Evolutionary conservation across 2,113 vertebrate genomes (phyloP).

Genomic region (Centropristis striata): DNA sequence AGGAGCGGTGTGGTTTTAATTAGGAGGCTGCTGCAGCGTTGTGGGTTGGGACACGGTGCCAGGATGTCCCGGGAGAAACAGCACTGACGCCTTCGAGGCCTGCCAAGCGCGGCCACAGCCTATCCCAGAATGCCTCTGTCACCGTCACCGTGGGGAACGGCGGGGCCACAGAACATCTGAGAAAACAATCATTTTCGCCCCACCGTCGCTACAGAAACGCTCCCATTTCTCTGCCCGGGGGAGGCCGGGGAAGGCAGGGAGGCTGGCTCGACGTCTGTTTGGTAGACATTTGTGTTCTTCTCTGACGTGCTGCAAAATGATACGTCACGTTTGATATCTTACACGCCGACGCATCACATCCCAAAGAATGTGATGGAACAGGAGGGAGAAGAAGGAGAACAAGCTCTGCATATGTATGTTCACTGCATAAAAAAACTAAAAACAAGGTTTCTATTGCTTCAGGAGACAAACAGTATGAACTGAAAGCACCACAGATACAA

Average conservation of each 20-base stretch:
- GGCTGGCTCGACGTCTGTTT: constrained; percentile 30
- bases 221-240: constrained; percentile 38
- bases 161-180: constrained; percentile 85
- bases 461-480: neutral
- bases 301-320: constrained; percentile 35
- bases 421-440: neutral
- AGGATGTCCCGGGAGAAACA: constrained; percentile 83
- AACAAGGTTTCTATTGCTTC: neutral
- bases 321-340: constrained; percentile 42
- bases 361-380: neutral
- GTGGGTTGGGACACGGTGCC: constrained; percentile 81
- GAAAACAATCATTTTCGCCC: constrained; percentile 83
- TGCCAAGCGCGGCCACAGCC: constrained; percentile 80
- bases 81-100: constrained; percentile 86
- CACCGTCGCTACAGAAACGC: constrained; percentile 46
- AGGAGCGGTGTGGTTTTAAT: constrained; percentile 78
- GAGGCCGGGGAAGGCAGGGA: constrained; percentile 36
- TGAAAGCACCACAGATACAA: neutral
- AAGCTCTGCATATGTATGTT: neutral
- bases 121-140: constrained; percentile 83
- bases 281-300: constrained; percentile 1
- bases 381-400: neutral
- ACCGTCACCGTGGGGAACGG: constrained; percentile 81
- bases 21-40: constrained; percentile 78
- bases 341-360: constrained; percentile 13